Evolutionary conservation across 2,113 vertebrate species (phyloP).

Genomic region (Mungos mungo): DNA sequence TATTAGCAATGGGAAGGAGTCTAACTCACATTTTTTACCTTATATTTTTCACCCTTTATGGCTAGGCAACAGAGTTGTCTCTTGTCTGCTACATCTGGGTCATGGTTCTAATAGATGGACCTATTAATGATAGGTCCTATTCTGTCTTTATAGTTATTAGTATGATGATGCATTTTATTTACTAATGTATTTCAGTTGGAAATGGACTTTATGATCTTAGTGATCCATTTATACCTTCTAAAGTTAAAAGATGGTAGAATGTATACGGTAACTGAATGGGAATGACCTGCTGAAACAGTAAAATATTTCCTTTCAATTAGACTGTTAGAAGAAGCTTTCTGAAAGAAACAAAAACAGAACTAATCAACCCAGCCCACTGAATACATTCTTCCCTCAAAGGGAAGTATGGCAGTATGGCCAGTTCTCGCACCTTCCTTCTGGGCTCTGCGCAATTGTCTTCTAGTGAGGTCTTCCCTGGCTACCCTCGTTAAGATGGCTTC

Average conservation of each 20-base stretch:
- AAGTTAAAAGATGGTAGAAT: not conserved
- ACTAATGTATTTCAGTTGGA: not conserved
- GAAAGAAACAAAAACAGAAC: not conserved
- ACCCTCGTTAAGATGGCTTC: not conserved
- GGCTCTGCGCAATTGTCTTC: not conserved
- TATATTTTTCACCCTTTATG: not conserved
- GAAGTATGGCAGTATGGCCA: not conserved
- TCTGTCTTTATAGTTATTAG: not conserved
- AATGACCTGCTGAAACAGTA: not conserved
- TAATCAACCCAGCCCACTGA: not conserved
- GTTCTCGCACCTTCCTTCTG: not conserved
- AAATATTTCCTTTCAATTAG: not conserved
- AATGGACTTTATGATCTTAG: not conserved
- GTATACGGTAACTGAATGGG: not conserved
- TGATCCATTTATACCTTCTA: not conserved
- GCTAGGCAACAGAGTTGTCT: not conserved
- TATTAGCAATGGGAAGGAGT: not conserved
- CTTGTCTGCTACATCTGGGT: not conserved
- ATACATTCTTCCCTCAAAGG: not conserved
- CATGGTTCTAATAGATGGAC: not conserved
- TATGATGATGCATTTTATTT: not conserved
- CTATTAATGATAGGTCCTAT: not conserved
- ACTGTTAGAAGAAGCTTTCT: not conserved
- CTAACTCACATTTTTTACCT: not conserved
- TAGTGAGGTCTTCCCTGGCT: not conserved